Evolutionary conservation across 2,797 vertebrate species (phyloP).

Genomic region (Enteromius anoplus): DNA sequence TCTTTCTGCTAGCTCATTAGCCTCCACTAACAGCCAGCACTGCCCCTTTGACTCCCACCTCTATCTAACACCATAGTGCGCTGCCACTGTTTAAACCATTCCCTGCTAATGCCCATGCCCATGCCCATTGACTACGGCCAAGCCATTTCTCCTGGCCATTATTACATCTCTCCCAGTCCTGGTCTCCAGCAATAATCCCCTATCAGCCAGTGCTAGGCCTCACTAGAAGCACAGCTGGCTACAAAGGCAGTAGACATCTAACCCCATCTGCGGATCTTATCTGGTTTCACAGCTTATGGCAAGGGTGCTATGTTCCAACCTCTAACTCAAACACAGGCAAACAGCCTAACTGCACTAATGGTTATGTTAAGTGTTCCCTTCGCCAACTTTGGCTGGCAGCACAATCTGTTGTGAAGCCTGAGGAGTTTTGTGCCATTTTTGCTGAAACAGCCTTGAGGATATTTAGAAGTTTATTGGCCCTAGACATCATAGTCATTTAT

Average conservation of each 20-base stretch:
- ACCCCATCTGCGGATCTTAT: conserved; percentile 67
- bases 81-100: conserved; percentile 60
- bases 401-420: conserved; percentile 9
- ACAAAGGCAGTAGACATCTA: conserved; percentile 64
- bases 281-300: conserved; percentile 49
- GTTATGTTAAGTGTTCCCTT: conserved; percentile 29
- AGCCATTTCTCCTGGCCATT: conserved; percentile 65
- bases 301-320: conserved; percentile 22
- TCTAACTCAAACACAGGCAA: conserved; percentile 52
- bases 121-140: conserved; percentile 60
- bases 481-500: conserved; percentile 30
- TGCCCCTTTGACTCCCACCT: conserved; percentile 9
- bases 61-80: conserved; percentile 52
- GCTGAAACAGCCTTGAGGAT: conserved; percentile 31
- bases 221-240: conserved; percentile 69
- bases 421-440: conserved; percentile 44
- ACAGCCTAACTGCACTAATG: conserved; percentile 43
- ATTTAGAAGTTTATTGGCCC: conserved; percentile 37
- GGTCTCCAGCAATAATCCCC: conserved; percentile 71
- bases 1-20: conserved; percentile 15
- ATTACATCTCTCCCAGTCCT: conserved; percentile 62
- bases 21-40: conserved; percentile 14
- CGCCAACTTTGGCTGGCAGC: conserved; percentile 39
- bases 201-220: conserved; percentile 65
- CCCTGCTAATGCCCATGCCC: conserved; percentile 56